Conservation (phyloP, 2,888 invertebrate species). For the Xestia xanthographa region DNA sequence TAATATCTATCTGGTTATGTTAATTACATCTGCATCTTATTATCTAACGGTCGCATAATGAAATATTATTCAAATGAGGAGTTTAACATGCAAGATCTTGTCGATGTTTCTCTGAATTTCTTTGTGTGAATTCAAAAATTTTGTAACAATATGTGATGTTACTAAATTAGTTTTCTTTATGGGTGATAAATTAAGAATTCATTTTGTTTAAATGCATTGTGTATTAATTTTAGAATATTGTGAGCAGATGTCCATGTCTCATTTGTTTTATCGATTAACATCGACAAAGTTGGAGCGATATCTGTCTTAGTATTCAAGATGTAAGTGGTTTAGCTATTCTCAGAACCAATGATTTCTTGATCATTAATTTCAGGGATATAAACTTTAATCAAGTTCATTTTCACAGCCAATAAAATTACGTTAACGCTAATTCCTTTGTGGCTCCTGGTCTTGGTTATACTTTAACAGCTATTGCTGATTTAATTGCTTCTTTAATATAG, state of each 20-base stretch:
- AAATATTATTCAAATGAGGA: constrained; percentile 60
- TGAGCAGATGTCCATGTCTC: not conserved
- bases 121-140: constrained; percentile 29
- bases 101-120: constrained; percentile 38
- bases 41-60: constrained; percentile 49
- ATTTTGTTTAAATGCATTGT: constrained; percentile 1
- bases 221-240: not conserved
- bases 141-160: constrained; percentile 32
- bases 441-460: constrained; percentile 31
- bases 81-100: constrained; percentile 60
- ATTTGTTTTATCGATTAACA: not conserved
- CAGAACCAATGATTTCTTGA: not conserved
- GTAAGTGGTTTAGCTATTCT: not conserved
- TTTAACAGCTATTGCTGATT: constrained; percentile 40
- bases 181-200: constrained; percentile 16
- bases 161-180: constrained; percentile 32
- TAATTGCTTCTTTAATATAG: constrained; percentile 51
- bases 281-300: not conserved
- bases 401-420: constrained; percentile 10
- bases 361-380: constrained; percentile 4
- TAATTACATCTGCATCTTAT: constrained; percentile 53
- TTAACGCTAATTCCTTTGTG: constrained; percentile 17
- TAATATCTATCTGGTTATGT: constrained; percentile 48
- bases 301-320: not conserved
- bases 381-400: not conserved